phyloP scores from a whole-genome alignment of 2,797 vertebrate genomes.

The Syndactyla subalaris region DNA sequence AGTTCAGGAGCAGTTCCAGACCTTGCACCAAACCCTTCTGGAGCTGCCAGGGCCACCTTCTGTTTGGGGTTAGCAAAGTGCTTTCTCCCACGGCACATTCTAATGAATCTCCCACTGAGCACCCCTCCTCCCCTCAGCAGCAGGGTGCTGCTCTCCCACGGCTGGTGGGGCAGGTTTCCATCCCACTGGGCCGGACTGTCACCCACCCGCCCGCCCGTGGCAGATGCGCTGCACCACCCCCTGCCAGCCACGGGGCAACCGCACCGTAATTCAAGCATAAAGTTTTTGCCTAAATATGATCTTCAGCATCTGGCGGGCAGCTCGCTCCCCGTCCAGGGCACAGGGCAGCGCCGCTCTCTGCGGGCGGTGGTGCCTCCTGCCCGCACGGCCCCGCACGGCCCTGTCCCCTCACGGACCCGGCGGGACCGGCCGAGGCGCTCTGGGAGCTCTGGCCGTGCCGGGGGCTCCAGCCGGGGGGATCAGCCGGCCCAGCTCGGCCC shows the following conservation, averaged over 20 bases:
- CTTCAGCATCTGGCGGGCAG: accelerated
- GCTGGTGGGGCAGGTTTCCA: not conserved
- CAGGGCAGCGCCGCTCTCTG: accelerated
- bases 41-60: not conserved
- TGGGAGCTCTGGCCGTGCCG: too few relatives aligned
- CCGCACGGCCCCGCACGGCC: too few relatives aligned
- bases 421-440: too few relatives aligned
- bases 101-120: not conserved
- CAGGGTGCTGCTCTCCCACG: not conserved
- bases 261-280: not conserved
- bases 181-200: accelerated
- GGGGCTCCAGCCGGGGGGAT: too few relatives aligned
- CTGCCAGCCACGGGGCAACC: not conserved
- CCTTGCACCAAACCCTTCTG: not conserved
- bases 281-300: not conserved
- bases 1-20: not conserved
- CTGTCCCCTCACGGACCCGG: too few relatives aligned
- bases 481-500: too few relatives aligned
- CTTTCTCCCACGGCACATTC: not conserved
- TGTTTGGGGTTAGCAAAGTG: not conserved
- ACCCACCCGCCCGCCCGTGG: accelerated
- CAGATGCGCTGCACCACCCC: accelerated
- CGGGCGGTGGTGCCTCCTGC: not conserved
- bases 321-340: not conserved
- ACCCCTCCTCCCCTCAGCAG: accelerated